Evolutionary conservation across 2,113 vertebrate genomes (phyloP).

Genomic region (Chloroceryle aenea): DNA sequence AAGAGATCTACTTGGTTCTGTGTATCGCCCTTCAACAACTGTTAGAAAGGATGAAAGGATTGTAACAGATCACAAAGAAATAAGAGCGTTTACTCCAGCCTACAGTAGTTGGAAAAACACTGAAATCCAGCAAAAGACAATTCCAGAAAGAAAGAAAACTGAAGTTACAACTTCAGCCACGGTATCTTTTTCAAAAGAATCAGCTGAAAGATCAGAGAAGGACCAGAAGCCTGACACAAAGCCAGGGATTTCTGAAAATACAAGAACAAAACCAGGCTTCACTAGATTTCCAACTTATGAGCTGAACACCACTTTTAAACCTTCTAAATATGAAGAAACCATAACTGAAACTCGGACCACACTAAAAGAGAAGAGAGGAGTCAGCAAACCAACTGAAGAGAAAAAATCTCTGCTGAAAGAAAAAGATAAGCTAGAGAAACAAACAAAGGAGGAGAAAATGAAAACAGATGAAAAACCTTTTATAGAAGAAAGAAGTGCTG

Average conservation of each 20-base stretch:
- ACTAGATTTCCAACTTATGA: conserved; percentile 32
- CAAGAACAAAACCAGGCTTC: conserved; percentile 13
- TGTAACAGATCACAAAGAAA: conserved; percentile 48
- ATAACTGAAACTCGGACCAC: conserved; percentile 29
- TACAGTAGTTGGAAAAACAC: conserved; percentile 29
- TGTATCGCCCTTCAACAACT: conserved; percentile 42
- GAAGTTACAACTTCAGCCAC: conserved; percentile 60
- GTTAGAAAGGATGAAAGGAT: conserved; percentile 79
- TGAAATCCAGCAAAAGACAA: conserved; percentile 49
- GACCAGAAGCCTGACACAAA: neutral
- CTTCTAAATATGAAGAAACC: conserved; percentile 57
- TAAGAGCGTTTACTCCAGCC: conserved; percentile 31
- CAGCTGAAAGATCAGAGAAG: conserved; percentile 12
- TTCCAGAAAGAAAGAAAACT: conserved; percentile 62
- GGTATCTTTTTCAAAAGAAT: conserved; percentile 20
- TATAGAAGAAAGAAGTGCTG: neutral
- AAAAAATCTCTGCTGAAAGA: neutral
- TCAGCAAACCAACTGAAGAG: conserved; percentile 42
- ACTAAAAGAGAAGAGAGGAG: conserved; percentile 27
- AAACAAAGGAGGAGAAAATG: conserved; percentile 20
- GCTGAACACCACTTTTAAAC: conserved; percentile 10
- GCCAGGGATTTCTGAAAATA: conserved; percentile 15
- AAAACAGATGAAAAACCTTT: neutral
- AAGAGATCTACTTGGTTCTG: conserved; percentile 67
- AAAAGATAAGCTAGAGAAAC: conserved; percentile 15